Evolutionary conservation across 2,797 vertebrate genomes (phyloP).

Genomic region (Vipera ursinii): DNA sequence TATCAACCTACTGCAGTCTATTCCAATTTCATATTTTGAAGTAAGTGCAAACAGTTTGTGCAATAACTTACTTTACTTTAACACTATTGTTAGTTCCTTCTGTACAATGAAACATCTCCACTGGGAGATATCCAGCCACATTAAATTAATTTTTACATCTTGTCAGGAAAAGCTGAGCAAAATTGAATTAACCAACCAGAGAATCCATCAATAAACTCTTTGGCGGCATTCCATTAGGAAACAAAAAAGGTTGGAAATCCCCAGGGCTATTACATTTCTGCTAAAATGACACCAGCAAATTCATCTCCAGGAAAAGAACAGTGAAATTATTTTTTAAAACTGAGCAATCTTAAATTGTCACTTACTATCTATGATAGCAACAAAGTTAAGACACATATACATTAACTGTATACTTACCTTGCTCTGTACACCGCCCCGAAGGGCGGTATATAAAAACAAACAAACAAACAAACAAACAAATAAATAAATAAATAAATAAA

Average conservation of each 20-base stretch:
- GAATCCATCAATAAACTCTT: conserved; percentile 26
- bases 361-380: not conserved
- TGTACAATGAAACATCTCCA: conserved; percentile 1
- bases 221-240: conserved; percentile 6
- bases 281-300: not conserved
- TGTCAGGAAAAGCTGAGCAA: conserved; percentile 12
- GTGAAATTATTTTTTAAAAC: not conserved
- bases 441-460: too few relatives aligned
- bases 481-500: too few relatives aligned
- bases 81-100: not conserved
- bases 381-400: not conserved
- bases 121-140: conserved; percentile 18
- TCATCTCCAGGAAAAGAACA: not conserved
- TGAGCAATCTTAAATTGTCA: not conserved
- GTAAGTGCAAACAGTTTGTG: not conserved
- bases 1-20: not conserved
- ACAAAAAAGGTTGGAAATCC: conserved; percentile 4
- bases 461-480: too few relatives aligned
- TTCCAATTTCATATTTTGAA: not conserved
- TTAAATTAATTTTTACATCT: conserved; percentile 40
- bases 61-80: not conserved
- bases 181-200: conserved; percentile 30
- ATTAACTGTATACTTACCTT: too few relatives aligned
- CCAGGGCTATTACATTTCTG: conserved; percentile 1
- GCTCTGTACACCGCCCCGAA: too few relatives aligned